These are phyloP conservation scores for Drosophila meridionalis DNA, from an alignment of 2,888 invertebrate genomes.

Conservation along the genomic window DNA sequence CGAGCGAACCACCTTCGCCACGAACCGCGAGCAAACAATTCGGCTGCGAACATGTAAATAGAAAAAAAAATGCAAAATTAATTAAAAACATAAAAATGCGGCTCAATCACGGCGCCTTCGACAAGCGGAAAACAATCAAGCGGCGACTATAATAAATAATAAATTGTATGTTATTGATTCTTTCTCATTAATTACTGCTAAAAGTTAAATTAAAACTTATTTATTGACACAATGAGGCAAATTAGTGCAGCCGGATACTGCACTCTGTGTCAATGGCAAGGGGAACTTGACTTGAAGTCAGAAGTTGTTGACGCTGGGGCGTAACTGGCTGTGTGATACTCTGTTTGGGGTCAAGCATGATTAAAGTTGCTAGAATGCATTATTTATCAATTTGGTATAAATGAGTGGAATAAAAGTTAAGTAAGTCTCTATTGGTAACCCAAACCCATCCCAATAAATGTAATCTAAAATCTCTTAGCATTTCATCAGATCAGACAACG, in stretches of 20 bases:
- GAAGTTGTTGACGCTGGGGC: not conserved
- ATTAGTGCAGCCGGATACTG: not conserved
- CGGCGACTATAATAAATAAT: slow-evolving; percentile 25
- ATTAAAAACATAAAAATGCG: slow-evolving; percentile 65
- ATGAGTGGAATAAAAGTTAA: no score
- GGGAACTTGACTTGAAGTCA: not conserved
- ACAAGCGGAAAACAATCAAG: slow-evolving; percentile 15
- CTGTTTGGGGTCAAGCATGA: no score
- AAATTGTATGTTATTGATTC: slow-evolving; percentile 43
- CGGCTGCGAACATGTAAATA: slow-evolving; percentile 23
- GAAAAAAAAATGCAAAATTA: slow-evolving; percentile 58
- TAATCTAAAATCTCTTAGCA: no score
- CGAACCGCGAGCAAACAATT: slow-evolving; percentile 18
- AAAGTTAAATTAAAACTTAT: not conserved
- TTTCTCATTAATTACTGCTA: slow-evolving; percentile 4
- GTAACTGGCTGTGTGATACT: not conserved
- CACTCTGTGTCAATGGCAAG: not conserved
- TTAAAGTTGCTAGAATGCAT: no score
- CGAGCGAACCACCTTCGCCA: slow-evolving; percentile 1
- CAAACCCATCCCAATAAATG: no score
- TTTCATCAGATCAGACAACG: not conserved
- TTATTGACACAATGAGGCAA: not conserved
- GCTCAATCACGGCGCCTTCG: slow-evolving; percentile 42
- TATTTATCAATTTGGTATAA: no score
- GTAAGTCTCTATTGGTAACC: no score